Base-by-base conservation (phyloP, 2,888 invertebrate genomes). In the Acrocera orbiculus region DNA sequence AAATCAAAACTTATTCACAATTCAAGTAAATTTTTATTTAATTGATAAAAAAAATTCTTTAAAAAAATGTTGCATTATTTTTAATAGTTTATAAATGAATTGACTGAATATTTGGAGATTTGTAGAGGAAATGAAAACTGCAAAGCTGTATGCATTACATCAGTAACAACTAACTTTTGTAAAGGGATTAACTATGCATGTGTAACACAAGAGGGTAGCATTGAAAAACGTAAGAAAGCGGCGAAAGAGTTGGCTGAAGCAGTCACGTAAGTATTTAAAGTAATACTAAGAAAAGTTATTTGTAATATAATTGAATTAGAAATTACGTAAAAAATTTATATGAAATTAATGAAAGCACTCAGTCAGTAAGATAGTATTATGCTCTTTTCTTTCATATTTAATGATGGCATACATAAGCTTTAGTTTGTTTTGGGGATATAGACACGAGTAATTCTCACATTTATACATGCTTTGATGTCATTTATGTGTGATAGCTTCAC, bases 131-230 rank as follows among this genome's bases (percentile, higher is more conserved):
- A 80, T 47, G 65, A 67, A 34, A 67, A 69, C 15, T 75, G 73
- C 42, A 55, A 69, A 45, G 66, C 70, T 3, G 81, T 89, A 8
- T 40, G 57, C 11, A 37, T 92, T 15, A 76, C 75, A 31, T 81
- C 85, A 6, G 73, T 75, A 33, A 77, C 77, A 32, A 70, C 70
- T 29, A 69, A 73, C 27, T 78, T 87, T 50, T 87, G 83, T 52
- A 76, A 80, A 43, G 87, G 86, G 16, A 63, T 92, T 41, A 83
- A 92, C 58, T 69, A 87, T 36, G 70, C 70, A 36, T 67, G 69
- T 35, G 56, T 89, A 24, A 53, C 79, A 24, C 58, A 69, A 40
- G n/a, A n/a, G n/a, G 62, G 67, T 16, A 64, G 73, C 45, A 58
- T 66, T 26, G 72, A 73, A 23, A 68, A 66, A 44, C 66, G 76